Conservation (phyloP, 2,113 vertebrate species). For the Herpetotheres cachinnans region DNA sequence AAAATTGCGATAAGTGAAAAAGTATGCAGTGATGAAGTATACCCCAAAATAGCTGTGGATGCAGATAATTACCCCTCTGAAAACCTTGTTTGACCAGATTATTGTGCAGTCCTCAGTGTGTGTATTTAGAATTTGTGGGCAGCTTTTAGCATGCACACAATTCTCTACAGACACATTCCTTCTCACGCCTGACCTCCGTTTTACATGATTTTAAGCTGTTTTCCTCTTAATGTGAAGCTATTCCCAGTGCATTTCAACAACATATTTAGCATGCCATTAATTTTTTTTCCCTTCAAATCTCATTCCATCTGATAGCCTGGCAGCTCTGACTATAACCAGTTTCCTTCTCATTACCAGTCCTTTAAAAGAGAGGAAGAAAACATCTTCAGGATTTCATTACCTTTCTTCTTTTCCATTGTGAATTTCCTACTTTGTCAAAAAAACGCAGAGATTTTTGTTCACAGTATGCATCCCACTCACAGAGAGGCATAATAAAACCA, state of each 20-base stretch:
- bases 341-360: slow-evolving; percentile 19
- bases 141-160: slow-evolving; percentile 24
- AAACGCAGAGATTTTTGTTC: background rate
- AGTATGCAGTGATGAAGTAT: background rate
- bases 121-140: background rate
- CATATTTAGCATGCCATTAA: slow-evolving; percentile 56
- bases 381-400: slow-evolving; percentile 25
- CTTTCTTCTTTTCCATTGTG: slow-evolving; percentile 15
- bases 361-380: background rate
- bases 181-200: slow-evolving; percentile 17
- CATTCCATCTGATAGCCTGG: slow-evolving; percentile 52
- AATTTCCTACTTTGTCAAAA: slow-evolving; percentile 47
- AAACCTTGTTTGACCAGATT: background rate
- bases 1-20: background rate
- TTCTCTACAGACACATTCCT: slow-evolving; percentile 41
- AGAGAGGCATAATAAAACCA: slow-evolving; percentile 13
- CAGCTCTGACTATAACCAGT: slow-evolving; percentile 28
- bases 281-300: slow-evolving; percentile 36
- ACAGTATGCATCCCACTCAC: background rate
- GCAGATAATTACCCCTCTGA: background rate
- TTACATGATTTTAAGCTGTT: slow-evolving; percentile 47
- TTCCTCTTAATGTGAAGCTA: slow-evolving; percentile 37
- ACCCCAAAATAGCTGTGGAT: background rate
- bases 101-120: background rate
- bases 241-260: slow-evolving; percentile 37